These are phyloP conservation scores for Lithophane semibrunnea DNA, from an alignment of 2,888 invertebrate genomes.

Conservation along the genomic window DNA sequence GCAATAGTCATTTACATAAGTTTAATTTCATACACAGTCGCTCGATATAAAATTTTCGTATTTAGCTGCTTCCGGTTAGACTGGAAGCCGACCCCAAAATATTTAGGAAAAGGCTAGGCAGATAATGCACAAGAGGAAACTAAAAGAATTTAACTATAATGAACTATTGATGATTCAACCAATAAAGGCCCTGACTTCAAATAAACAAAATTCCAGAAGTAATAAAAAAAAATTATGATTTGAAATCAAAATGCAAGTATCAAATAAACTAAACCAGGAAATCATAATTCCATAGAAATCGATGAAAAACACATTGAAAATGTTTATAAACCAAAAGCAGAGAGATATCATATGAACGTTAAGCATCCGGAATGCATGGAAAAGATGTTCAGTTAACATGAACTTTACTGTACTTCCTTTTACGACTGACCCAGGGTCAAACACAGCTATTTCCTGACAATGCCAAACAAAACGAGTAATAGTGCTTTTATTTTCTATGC, in stretches of 20 bases:
- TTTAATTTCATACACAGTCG: constrained; percentile 1
- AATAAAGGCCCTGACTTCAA: neutral
- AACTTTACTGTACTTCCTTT: constrained; percentile 37
- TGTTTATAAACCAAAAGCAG: neutral
- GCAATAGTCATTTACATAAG: neutral
- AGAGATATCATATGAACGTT: constrained; percentile 7
- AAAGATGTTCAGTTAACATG: constrained; percentile 30
- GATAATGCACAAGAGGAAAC: too few species aligned
- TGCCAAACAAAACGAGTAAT: constrained; percentile 16
- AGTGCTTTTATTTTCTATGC: constrained; percentile 15
- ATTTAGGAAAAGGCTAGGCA: too few species aligned
- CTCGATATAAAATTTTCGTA: too few species aligned
- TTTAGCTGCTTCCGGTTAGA: too few species aligned
- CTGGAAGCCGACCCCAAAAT: too few species aligned
- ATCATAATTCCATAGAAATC: too few species aligned
- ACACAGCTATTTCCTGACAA: constrained; percentile 32
- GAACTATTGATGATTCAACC: neutral
- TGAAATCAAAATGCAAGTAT: neutral
- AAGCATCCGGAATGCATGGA: constrained; percentile 34
- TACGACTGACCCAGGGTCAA: constrained; percentile 50
- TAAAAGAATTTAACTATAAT: neutral
- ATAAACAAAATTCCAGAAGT: neutral
- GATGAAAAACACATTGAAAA: neutral
- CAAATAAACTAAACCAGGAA: neutral
- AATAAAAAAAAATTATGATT: neutral